Conservation (phyloP, 2,113 vertebrate genomes). For the Misgurnus anguillicaudatus region DNA sequence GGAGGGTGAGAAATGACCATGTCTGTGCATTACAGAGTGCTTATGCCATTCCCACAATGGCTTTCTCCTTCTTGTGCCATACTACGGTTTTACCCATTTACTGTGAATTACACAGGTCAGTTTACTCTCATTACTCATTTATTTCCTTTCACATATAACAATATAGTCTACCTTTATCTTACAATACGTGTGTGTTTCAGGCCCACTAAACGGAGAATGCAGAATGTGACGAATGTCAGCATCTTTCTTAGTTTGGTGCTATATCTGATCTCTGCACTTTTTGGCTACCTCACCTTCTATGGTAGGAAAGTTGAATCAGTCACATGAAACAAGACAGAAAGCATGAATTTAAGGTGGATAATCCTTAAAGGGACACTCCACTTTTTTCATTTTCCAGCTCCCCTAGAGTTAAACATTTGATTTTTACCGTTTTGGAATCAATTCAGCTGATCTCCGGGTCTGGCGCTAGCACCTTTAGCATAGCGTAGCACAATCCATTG, state of each 20-base stretch:
- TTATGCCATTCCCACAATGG: constrained; percentile 94
- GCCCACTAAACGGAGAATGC: constrained; percentile 89
- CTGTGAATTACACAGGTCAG: constrained; percentile 84
- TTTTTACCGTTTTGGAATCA: too few species aligned
- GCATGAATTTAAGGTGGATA: not conserved
- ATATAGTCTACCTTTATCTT: not conserved
- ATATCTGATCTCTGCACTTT: constrained; percentile 88
- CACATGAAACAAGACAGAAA: not conserved
- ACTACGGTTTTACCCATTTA: constrained; percentile 95
- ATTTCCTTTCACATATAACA: not conserved
- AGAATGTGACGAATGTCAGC: constrained; percentile 83
- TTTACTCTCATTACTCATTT: not conserved
- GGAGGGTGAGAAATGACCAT: constrained; percentile 34
- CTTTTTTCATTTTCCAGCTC: too few species aligned
- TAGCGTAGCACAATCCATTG: too few species aligned
- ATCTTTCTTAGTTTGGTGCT: constrained; percentile 86
- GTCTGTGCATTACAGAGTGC: constrained; percentile 80
- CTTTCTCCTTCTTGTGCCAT: constrained; percentile 98
- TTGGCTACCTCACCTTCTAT: constrained; percentile 97
- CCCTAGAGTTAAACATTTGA: too few species aligned
- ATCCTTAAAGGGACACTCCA: too few species aligned
- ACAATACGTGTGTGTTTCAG: constrained; percentile 67
- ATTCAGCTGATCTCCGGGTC: too few species aligned
- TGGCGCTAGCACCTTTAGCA: too few species aligned
- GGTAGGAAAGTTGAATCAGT: constrained; percentile 71